Evolutionary conservation across 2,113 vertebrate genomes (phyloP), one percentile per base, ranked within the genome.

Genomic region (Elephantulus edwardii): DNA sequence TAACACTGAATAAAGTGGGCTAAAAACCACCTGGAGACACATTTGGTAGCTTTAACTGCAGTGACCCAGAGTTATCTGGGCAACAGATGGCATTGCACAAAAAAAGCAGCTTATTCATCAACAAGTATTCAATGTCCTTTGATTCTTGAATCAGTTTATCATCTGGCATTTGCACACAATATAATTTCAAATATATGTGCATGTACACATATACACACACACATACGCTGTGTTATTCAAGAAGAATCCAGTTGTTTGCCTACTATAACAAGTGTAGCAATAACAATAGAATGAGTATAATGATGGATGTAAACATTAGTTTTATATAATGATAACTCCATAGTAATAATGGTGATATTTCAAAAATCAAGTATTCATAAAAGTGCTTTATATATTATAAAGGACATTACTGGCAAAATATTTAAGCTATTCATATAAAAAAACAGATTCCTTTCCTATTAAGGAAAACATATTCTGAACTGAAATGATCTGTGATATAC

Each of bases 61-160:
- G 3, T 38, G 54, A 74, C 4, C 11, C 33, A 33, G 33, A 64
- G 68, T 68, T 12, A 24, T 33, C 42, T 52, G 33, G 35, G 46
- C 30, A 42, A 71, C 68, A 91, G 52, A 85, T 58, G 70, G 33
- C 56, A 10, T 58, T 24, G 56, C 13, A 83, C 62, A 77, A 44
- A 46, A 30, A 54, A 77, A 54, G 2, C 13, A 44, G 8, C 33
- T 40, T 56, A 17, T 24, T 60, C 30, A 46, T 33, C 75, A 46
- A 16, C 3, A 22, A 74, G 14, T 5, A 50, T 30, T 20, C 20
- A 42, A 11, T 38, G 33, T 20, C 26, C 28, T 17, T 38, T 35
- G 42, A 20, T 60, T 68, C 89, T 33, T 28, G 8, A 1, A 28
- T 44, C 24, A 46, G 52, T 6, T 70, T 72, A 46, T 22, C 11